Evolutionary conservation across 2,888 invertebrate genomes (phyloP).

Genomic region (Silvanus unidentatus): DNA sequence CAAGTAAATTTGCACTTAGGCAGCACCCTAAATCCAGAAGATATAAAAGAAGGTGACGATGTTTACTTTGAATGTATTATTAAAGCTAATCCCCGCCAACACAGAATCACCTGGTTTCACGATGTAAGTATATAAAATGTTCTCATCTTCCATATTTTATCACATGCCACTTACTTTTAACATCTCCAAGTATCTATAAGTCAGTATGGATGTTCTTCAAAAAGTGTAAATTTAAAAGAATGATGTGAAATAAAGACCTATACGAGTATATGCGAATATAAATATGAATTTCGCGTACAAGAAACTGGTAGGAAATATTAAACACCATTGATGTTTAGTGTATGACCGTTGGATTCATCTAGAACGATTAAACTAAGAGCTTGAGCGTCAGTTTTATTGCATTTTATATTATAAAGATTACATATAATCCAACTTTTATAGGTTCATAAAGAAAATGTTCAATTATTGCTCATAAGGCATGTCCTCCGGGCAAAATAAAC

Average conservation of each 20-base stretch:
- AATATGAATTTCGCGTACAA: too few relatives aligned
- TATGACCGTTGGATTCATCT: too few relatives aligned
- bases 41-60: conserved; percentile 75
- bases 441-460: conserved; percentile 35
- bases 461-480: conserved; percentile 35
- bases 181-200: too few relatives aligned
- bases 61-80: conserved; percentile 77
- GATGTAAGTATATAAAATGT: conserved; percentile 55
- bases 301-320: too few relatives aligned
- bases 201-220: too few relatives aligned
- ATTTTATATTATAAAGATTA: conserved; percentile 4
- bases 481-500: conserved; percentile 34
- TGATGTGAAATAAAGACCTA: too few relatives aligned
- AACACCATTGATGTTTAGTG: too few relatives aligned
- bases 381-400: neutral
- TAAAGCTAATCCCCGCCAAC: conserved; percentile 67
- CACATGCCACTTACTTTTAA: too few relatives aligned
- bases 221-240: too few relatives aligned
- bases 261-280: too few relatives aligned
- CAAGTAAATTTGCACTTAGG: conserved; percentile 66
- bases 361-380: too few relatives aligned
- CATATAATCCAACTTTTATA: conserved; percentile 31
- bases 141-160: conserved; percentile 1
- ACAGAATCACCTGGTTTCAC: conserved; percentile 71
- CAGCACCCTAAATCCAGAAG: conserved; percentile 66